Base-by-base conservation (phyloP, 2,113 vertebrate species). In the western clawed frog (Xenopus tropicalis) region DNA sequence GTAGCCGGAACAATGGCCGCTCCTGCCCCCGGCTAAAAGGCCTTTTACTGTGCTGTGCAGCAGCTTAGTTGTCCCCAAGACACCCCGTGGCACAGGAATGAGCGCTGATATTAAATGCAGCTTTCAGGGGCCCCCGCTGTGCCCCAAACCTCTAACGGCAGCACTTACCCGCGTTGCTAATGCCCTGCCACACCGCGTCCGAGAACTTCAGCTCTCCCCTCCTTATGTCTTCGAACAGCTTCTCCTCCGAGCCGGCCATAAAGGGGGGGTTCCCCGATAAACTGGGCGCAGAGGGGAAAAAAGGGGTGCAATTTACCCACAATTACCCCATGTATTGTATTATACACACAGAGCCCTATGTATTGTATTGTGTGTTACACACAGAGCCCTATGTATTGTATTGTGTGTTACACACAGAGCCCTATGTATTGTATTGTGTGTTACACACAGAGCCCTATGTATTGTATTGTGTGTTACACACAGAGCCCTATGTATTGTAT, bases 211-310 rank as follows among this genome's bases (percentile, higher is more conserved):
- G 74, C 3, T 88, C 84, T 79, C 85, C 86, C 46, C 85, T 93
- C 84, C 78, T 90, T 79, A 93, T 90, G 80, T 88, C 76, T 43
- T 93, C 81, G 84, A 93, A 92, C 79, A 95, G 86, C n/a, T 83
- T 89, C 37, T 89, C 81, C 83, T 92, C 90, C 65, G 90, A 91
- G 74, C 52, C 88, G 79, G 85, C 88, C 80, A 79, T 67, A 82
- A 95, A 95, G n/a, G 87, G 91, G 71, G 92, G 86, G 48, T 90
- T 84, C 66, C 93, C 93, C 82, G 89, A 91, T 61, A 95, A 80
- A 74, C 94, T 96, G 21, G 11, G 80, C 82, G 84, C 67, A 79
- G 71, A 83, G 72, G 78, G 68, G 66, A 84, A 84, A 85, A 69
- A 61, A 25, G 72, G 58, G 2, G 37, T 44, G 58, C 82, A 64